phyloP scores from a whole-genome alignment of 64 coral and sea anemone species.

The Hydrozoanthus tunicans region DNA sequence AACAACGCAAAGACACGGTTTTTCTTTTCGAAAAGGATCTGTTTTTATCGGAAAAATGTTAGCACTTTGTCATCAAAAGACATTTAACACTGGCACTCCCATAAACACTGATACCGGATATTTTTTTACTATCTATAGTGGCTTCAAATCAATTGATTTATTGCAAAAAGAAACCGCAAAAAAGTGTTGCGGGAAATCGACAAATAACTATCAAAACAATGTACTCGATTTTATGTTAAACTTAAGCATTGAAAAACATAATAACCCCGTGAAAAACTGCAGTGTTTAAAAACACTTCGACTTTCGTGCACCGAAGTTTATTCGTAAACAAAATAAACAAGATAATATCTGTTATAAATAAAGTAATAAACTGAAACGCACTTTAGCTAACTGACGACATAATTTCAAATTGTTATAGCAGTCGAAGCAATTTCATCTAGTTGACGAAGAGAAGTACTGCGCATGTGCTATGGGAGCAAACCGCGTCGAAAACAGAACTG shows the following conservation, averaged over 20 bases:
- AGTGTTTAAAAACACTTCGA: background rate
- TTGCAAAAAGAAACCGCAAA: conserved; percentile 36
- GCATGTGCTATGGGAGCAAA: background rate
- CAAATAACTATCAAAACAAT: conserved; percentile 7
- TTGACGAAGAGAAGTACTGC: background rate
- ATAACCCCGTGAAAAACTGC: background rate
- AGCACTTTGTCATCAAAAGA: conserved; percentile 10
- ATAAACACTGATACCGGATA: background rate
- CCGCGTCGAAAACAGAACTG: background rate
- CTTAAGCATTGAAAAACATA: background rate
- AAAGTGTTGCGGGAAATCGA: conserved; percentile 26
- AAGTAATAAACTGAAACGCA: background rate
- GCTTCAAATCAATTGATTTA: conserved; percentile 49
- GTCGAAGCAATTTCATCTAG: background rate
- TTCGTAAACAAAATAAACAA: conserved; percentile 16
- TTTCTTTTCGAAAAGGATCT: background rate
- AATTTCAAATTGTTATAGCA: background rate
- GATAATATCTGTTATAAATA: background rate
- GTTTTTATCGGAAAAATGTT: conserved; percentile 6
- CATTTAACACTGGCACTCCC: background rate
- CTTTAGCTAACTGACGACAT: background rate
- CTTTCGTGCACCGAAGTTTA: background rate
- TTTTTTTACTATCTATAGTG: conserved; percentile 21
- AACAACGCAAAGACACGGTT: background rate
- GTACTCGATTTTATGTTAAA: background rate